A percentile compares a stretch with the other conserved stretches of the same genome.
These are phyloP conservation scores for Peromyscus aztecus DNA, from an alignment of 2,797 vertebrate genomes.

Conservation along the genomic window DNA sequence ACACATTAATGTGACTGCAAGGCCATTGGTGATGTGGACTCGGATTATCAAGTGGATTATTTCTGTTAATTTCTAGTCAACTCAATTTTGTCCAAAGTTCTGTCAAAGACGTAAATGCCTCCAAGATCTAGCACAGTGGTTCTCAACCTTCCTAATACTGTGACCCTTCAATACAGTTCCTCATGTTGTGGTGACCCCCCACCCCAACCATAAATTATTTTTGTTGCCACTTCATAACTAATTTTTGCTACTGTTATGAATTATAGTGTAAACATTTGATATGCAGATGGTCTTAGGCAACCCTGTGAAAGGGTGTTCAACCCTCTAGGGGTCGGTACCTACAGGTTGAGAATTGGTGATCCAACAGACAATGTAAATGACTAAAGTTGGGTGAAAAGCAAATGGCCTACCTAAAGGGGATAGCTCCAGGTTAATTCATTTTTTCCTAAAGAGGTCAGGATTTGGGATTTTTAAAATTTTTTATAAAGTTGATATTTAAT, in stretches of 20 bases:
- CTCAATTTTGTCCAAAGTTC: slow-evolving; percentile 11
- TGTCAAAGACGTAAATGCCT: slow-evolving; percentile 7
- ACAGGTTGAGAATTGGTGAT: neutral
- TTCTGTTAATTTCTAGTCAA: slow-evolving; percentile 40
- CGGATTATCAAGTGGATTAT: slow-evolving; percentile 28
- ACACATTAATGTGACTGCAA: neutral
- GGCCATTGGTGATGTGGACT: slow-evolving; percentile 24
- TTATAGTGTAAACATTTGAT: neutral
- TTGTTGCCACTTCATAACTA: neutral
- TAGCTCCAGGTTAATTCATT: neutral
- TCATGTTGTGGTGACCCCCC: neutral
- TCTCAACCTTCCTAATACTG: neutral
- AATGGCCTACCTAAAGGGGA: neutral
- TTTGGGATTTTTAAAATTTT: neutral
- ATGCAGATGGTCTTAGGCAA: neutral
- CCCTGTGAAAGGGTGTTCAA: neutral
- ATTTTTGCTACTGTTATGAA: neutral
- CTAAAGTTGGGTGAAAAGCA: neutral
- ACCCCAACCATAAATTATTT: neutral
- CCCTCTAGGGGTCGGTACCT: too few relatives aligned
- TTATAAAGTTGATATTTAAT: slow-evolving; percentile 46
- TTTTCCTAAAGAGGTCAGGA: slow-evolving; percentile 22
- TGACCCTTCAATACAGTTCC: neutral
- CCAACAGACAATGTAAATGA: neutral
- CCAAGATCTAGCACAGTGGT: neutral